Conservation (phyloP, 2,888 invertebrate species). For the Anthrax anthrax region DNA sequence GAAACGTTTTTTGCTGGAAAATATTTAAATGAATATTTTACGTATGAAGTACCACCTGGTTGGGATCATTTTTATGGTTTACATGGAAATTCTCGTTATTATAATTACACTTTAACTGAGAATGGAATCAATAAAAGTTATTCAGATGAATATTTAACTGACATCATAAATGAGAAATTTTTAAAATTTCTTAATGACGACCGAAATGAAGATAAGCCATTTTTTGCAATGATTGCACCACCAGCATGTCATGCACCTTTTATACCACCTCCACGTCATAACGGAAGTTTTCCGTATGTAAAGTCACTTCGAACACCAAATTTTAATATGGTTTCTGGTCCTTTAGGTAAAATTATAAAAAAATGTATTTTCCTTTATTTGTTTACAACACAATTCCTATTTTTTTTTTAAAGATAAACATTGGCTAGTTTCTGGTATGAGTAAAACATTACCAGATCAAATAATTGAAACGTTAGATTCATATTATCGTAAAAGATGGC, state of each 20-base stretch:
- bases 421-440: constrained; percentile 59
- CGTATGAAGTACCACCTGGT: constrained; percentile 55
- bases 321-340: constrained; percentile 41
- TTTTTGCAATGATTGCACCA: constrained; percentile 74
- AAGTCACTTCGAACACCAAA: constrained; percentile 52
- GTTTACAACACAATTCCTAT: not conserved
- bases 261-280: constrained; percentile 63
- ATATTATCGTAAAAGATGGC: constrained; percentile 60
- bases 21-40: constrained; percentile 69
- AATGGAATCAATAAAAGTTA: constrained; percentile 58
- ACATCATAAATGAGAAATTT: constrained; percentile 46
- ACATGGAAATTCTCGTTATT: constrained; percentile 85
- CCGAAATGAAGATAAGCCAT: constrained; percentile 24
- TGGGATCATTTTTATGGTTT: constrained; percentile 82
- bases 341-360: constrained; percentile 13
- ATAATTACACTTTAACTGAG: constrained; percentile 72
- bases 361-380: not conserved
- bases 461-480: constrained; percentile 49
- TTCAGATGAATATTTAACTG: constrained; percentile 63
- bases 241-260: constrained; percentile 83
- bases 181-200: constrained; percentile 17
- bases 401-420: constrained; percentile 53
- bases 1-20: constrained; percentile 86
- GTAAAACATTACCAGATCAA: constrained; percentile 43
- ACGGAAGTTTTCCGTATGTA: constrained; percentile 41